Conservation (phyloP, 2,113 vertebrate genomes). For the Macquaria australasica region DNA sequence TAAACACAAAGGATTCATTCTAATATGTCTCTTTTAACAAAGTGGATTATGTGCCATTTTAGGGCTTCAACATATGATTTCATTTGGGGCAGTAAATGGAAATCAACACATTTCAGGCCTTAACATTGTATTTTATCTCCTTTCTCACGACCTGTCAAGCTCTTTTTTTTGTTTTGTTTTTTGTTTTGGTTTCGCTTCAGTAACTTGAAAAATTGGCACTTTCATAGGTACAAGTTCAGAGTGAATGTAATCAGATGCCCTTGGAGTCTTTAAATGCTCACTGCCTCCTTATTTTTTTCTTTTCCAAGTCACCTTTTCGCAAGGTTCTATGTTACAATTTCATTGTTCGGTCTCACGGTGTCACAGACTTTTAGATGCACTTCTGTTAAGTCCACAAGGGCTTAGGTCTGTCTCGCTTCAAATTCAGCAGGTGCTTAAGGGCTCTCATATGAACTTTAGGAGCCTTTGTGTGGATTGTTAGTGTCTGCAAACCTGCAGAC, state of each 20-base stretch:
- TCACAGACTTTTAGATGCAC: slow-evolving; percentile 19
- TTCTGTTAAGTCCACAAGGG: slow-evolving; percentile 10
- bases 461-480: not conserved
- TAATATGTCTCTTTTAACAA: too few relatives aligned
- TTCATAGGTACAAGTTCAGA: slow-evolving; percentile 6
- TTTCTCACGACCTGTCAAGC: not conserved
- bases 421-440: slow-evolving; percentile 34
- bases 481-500: not conserved
- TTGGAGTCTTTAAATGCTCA: not conserved
- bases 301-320: not conserved
- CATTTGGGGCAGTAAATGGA: not conserved
- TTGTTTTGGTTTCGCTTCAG: not conserved
- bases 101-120: not conserved
- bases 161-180: not conserved
- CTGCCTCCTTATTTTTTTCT: not conserved
- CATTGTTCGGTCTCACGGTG: not conserved
- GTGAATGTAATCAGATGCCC: slow-evolving; percentile 1
- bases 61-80: not conserved
- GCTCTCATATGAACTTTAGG: slow-evolving; percentile 33
- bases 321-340: not conserved
- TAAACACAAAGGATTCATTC: not conserved
- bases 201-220: not conserved
- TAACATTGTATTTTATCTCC: not conserved
- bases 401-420: slow-evolving; percentile 1
- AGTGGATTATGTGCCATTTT: not conserved